Conservation (phyloP, 2,113 vertebrate species). For the Carassius gibelio region DNA sequence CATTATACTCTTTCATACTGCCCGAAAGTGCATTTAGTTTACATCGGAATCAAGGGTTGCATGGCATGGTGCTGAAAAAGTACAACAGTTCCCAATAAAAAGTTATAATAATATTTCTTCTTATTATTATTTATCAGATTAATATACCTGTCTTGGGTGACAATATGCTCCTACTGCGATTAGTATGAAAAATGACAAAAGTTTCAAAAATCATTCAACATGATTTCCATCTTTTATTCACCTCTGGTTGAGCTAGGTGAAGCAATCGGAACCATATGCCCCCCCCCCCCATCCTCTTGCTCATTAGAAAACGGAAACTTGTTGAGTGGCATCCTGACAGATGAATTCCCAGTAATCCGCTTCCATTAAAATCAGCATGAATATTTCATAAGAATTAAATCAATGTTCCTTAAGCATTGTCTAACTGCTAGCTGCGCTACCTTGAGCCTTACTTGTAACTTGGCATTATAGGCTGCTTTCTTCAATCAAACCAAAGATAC, state of each 20-base stretch:
- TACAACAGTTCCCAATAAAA: no score
- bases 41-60: not conserved
- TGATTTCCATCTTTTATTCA: constrained; percentile 50
- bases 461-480: not conserved
- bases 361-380: constrained; percentile 25
- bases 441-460: constrained; percentile 1
- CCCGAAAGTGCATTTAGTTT: not conserved
- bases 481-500: not conserved
- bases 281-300: constrained; percentile 58
- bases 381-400: constrained; percentile 31
- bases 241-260: constrained; percentile 65
- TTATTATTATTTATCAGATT: not conserved
- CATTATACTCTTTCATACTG: not conserved
- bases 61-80: not conserved
- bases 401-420: constrained; percentile 11
- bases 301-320: constrained; percentile 69
- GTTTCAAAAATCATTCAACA: not conserved
- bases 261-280: constrained; percentile 68
- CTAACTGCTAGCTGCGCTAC: not conserved
- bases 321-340: constrained; percentile 58
- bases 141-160: not conserved
- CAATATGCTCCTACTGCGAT: not conserved
- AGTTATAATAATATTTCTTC: no score
- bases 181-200: not conserved
- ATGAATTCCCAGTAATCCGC: constrained; percentile 53